These are phyloP conservation scores for Cynaeus angustus DNA, from an alignment of 2,888 invertebrate species.

Conservation along the genomic window DNA sequence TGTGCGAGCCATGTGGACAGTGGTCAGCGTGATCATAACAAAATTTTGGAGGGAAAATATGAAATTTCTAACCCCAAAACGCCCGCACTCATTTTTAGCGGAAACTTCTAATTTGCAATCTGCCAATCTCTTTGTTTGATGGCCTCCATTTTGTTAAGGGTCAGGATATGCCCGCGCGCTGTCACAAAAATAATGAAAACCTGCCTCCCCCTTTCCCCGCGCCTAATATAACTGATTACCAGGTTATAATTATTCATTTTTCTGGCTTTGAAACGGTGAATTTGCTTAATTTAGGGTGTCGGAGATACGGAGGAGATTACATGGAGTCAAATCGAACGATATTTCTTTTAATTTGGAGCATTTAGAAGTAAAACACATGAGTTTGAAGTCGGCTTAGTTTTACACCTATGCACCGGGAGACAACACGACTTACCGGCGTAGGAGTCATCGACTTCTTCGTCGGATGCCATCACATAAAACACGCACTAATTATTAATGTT, in stretches of 20 bases:
- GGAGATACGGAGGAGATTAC: not conserved
- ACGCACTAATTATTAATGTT: slow-evolving; percentile 23
- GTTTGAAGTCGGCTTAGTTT: slow-evolving; percentile 66
- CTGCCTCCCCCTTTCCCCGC: slow-evolving; percentile 67
- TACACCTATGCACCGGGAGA: slow-evolving; percentile 64
- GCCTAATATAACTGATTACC: slow-evolving; percentile 66
- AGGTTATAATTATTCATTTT: slow-evolving; percentile 65
- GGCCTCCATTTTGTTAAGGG: slow-evolving; percentile 87
- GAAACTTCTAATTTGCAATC: slow-evolving; percentile 71
- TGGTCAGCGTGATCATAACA: slow-evolving; percentile 64
- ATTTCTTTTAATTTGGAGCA: slow-evolving; percentile 32
- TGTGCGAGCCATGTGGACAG: slow-evolving; percentile 67
- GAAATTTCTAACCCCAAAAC: slow-evolving; percentile 68
- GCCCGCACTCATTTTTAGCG: slow-evolving; percentile 49
- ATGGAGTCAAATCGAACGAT: not conserved
- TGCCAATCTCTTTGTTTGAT: slow-evolving; percentile 85
- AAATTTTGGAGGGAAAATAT: slow-evolving; percentile 67
- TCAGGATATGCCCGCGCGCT: slow-evolving; percentile 80
- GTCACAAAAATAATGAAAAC: slow-evolving; percentile 74
- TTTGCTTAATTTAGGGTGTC: slow-evolving; percentile 2
- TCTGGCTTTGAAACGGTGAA: slow-evolving; percentile 9
- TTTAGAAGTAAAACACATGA: slow-evolving; percentile 59
- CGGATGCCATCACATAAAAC: slow-evolving; percentile 82
- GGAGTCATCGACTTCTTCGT: slow-evolving; percentile 90
- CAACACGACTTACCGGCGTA: slow-evolving; percentile 84